These are phyloP conservation scores for Eulacestoma nigropectus DNA, from an alignment of 2,113 vertebrate species.

Conservation along the genomic window DNA sequence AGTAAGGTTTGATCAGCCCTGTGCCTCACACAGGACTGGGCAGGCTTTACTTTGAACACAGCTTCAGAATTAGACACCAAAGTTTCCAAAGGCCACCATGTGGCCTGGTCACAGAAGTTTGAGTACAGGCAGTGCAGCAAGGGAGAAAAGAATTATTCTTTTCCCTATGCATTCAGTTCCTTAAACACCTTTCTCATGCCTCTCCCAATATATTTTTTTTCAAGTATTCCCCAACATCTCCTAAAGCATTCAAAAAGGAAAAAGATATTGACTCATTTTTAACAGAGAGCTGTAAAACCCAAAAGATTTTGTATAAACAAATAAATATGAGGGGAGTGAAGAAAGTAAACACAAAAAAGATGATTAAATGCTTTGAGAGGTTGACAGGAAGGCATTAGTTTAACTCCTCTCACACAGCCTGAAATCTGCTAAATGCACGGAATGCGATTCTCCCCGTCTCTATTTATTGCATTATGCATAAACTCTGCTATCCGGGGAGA, in stretches of 20 bases:
- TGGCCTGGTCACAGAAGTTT: background rate
- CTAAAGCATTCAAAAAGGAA: background rate
- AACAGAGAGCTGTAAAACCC: background rate
- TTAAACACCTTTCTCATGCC: background rate
- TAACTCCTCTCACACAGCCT: background rate
- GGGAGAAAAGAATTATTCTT: background rate
- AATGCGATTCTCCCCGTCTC: background rate
- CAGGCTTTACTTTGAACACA: background rate
- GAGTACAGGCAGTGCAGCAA: background rate
- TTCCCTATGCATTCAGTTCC: background rate
- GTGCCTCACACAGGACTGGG: background rate
- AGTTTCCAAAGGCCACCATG: background rate
- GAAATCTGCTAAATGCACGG: background rate
- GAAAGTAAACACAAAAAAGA: background rate
- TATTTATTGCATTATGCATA: conserved; percentile 26
- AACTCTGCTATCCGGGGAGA: background rate
- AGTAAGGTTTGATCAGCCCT: background rate
- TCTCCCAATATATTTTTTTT: background rate
- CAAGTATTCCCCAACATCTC: background rate
- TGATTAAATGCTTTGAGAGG: background rate
- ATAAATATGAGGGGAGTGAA: background rate
- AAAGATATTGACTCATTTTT: background rate
- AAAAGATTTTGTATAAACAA: background rate
- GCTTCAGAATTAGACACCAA: background rate
- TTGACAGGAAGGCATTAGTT: background rate